Evolutionary conservation across 2,888 invertebrate genomes (phyloP).

Genomic region (Marasmarcha lunaedactyla): DNA sequence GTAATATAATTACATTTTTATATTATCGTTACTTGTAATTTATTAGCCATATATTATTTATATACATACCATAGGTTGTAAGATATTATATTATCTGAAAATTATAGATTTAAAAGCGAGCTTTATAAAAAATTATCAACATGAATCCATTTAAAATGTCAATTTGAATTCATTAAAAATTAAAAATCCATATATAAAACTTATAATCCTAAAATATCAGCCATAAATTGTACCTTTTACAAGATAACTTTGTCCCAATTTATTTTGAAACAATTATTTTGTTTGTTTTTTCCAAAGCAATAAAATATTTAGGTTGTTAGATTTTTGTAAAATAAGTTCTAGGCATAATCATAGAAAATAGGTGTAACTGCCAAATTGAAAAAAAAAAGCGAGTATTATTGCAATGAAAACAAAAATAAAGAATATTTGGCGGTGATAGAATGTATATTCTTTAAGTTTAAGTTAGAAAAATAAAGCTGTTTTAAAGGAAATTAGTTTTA

Average conservation of each 20-base stretch:
- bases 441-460: not conserved
- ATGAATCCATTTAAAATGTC: conserved; percentile 26
- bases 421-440: conserved; percentile 45
- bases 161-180: not conserved
- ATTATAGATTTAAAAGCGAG: conserved; percentile 66
- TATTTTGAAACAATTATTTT: conserved; percentile 35
- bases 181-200: conserved; percentile 30
- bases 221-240: conserved; percentile 52
- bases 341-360: conserved; percentile 51
- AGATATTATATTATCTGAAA: conserved; percentile 62
- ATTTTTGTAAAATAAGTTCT: conserved; percentile 23
- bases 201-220: conserved; percentile 28
- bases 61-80: conserved; percentile 69
- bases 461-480: not conserved
- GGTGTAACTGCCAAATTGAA: conserved; percentile 48
- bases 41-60: conserved; percentile 66
- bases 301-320: conserved; percentile 29
- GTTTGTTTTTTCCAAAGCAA: conserved; percentile 64
- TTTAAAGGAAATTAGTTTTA: conserved; percentile 37
- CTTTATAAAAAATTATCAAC: conserved; percentile 52
- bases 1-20: conserved; percentile 29
- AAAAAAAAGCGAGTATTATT: conserved; percentile 32
- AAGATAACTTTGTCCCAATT: conserved; percentile 30
- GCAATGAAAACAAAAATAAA: conserved; percentile 25
- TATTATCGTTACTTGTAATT: conserved; percentile 35